Evolutionary conservation across 2,888 invertebrate species (phyloP).

Genomic region (Orthosia gothica): DNA sequence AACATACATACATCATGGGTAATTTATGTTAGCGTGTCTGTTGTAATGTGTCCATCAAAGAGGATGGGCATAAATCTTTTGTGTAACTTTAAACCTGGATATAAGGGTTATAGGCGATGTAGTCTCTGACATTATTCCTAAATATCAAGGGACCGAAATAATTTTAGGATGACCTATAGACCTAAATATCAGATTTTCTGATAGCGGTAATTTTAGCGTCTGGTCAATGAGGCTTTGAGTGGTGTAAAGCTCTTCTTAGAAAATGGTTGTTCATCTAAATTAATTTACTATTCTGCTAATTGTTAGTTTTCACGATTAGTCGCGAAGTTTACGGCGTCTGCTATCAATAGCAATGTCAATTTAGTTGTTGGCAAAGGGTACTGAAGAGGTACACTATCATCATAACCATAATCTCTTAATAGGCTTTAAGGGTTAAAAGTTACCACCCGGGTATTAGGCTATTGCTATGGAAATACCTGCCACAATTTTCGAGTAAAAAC

Average conservation of each 20-base stretch:
- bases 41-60: constrained; percentile 17
- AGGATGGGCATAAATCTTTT: neutral
- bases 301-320: neutral
- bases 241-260: neutral
- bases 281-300: neutral
- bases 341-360: neutral
- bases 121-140: neutral
- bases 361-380: neutral
- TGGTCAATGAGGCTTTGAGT: neutral
- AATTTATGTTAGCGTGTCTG: constrained; percentile 31
- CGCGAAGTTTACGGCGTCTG: neutral
- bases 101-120: too few species aligned
- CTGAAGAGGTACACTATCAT: neutral
- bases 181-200: constrained; percentile 5
- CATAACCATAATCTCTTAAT: neutral
- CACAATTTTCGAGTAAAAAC: neutral
- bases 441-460: too few species aligned
- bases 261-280: neutral
- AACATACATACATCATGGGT: constrained; percentile 29
- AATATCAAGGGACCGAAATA: constrained; percentile 3
- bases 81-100: too few species aligned
- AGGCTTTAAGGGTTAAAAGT: neutral
- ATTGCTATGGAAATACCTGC: neutral
- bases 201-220: neutral
- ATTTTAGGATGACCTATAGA: neutral